Evolutionary conservation across 2,888 invertebrate species (phyloP).

Genomic region (Clostera curtula): DNA sequence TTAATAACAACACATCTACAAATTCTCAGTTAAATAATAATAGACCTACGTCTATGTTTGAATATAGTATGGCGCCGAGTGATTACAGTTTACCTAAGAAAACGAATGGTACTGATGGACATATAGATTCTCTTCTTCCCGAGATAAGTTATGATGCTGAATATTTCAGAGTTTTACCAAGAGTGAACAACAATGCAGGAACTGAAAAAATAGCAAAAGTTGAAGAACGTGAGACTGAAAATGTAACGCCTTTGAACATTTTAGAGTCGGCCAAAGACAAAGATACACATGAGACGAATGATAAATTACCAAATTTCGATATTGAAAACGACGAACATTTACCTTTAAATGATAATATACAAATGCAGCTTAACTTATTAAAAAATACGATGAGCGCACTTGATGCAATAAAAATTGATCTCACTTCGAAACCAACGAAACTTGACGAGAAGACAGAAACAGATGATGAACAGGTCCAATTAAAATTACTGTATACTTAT

Average conservation of each 20-base stretch:
- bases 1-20: constrained; percentile 29
- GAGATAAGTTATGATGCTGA: constrained; percentile 49
- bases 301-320: constrained; percentile 9
- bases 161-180: constrained; percentile 31
- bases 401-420: constrained; percentile 17
- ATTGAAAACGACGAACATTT: constrained; percentile 12
- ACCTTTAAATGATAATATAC: constrained; percentile 9
- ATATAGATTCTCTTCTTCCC: constrained; percentile 28
- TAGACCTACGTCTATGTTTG: constrained; percentile 38
- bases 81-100: constrained; percentile 21
- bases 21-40: constrained; percentile 35
- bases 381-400: too few species aligned
- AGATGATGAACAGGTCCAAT: constrained; percentile 57
- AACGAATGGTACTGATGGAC: constrained; percentile 34
- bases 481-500: constrained; percentile 61
- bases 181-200: constrained; percentile 15
- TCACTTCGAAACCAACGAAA: constrained; percentile 19
- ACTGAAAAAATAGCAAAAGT: constrained; percentile 15
- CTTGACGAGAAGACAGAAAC: constrained; percentile 34
- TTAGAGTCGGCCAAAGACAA: too few species aligned
- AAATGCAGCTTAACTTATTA: too few species aligned
- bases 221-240: too few species aligned
- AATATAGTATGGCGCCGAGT: constrained; percentile 26
- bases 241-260: too few species aligned
- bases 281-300: too few species aligned